Conservation (phyloP, 53 echinoderm and acorn worm genomes). For the Apostichopus leukothele region DNA sequence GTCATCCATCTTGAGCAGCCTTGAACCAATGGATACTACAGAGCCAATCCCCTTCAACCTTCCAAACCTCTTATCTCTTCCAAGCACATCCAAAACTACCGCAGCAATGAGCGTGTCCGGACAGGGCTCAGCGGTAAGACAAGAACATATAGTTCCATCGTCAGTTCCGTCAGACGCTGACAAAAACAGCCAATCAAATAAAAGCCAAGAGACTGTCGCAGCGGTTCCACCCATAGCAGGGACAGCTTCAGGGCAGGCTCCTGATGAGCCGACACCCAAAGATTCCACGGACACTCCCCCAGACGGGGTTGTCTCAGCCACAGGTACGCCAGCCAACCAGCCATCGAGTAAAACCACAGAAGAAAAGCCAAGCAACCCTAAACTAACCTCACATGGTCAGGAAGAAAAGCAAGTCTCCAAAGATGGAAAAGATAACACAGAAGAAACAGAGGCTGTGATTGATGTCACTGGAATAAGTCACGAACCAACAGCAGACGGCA, state of each 20-base stretch:
- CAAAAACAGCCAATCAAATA: background rate
- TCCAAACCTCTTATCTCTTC: background rate
- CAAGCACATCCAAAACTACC: background rate
- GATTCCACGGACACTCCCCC: too few species aligned
- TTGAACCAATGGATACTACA: constrained; percentile 7
- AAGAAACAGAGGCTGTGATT: background rate
- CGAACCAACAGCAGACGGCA: background rate
- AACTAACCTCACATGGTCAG: background rate
- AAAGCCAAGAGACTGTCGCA: background rate
- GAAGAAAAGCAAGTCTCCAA: background rate
- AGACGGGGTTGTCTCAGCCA: too few species aligned
- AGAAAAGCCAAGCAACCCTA: background rate
- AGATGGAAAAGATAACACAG: background rate
- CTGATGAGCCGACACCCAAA: background rate
- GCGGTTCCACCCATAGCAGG: background rate
- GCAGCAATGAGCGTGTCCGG: background rate
- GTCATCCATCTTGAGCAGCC: background rate
- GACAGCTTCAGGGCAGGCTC: background rate
- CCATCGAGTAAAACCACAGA: background rate
- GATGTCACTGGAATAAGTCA: constrained; percentile 15
- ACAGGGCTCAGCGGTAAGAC: background rate
- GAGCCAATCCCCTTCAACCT: background rate
- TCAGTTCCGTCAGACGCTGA: background rate
- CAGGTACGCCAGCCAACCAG: background rate
- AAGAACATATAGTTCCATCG: background rate